These are phyloP conservation scores for Paratrypauchen microcephalus DNA, from an alignment of 2,797 vertebrate species.

Conservation along the genomic window DNA sequence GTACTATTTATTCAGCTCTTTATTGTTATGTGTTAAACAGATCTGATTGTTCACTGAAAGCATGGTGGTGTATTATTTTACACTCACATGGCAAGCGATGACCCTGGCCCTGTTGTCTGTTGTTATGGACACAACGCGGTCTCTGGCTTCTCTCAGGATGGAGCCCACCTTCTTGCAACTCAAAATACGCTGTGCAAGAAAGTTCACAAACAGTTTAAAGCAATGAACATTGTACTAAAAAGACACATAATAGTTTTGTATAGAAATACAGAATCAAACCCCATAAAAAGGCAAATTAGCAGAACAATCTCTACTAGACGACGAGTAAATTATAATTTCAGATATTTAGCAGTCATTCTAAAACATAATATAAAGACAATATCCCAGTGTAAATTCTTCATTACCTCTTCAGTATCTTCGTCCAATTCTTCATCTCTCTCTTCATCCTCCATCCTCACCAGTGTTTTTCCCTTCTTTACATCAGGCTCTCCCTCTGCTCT, in stretches of 20 bases:
- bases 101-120: conserved; percentile 81
- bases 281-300: neutral
- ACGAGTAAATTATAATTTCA: neutral
- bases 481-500: conserved; percentile 83
- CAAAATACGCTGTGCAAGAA: conserved; percentile 79
- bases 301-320: neutral
- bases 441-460: conserved; percentile 49
- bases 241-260: neutral
- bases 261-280: neutral
- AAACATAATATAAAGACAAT: neutral
- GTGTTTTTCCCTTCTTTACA: conserved; percentile 83
- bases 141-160: conserved; percentile 88
- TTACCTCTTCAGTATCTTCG: conserved; percentile 77
- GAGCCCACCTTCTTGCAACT: conserved; percentile 88
- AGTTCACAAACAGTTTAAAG: neutral
- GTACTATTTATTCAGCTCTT: neutral
- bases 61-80: neutral
- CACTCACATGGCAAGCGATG: conserved; percentile 92
- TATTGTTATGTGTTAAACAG: neutral
- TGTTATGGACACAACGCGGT: conserved; percentile 85
- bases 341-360: neutral
- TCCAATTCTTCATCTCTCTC: conserved; percentile 62
- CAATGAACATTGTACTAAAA: no score
- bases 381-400: neutral
- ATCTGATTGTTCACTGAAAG: neutral